Evolutionary conservation across 2,797 vertebrate species (phyloP).

Genomic region (Acipenser transmontanus): DNA sequence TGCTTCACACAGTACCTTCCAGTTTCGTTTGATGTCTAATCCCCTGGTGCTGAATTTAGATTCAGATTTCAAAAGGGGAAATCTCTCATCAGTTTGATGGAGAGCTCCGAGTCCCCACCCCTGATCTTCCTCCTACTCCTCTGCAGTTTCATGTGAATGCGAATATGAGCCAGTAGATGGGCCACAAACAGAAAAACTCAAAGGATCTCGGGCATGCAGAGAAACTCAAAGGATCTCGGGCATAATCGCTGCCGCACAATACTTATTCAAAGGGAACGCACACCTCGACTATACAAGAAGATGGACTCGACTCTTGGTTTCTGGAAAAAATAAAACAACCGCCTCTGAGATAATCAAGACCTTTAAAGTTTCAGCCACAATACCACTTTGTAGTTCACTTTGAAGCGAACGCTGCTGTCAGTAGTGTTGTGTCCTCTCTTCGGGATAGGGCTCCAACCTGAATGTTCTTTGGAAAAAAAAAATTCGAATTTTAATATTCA

Average conservation of each 20-base stretch:
- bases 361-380: too few species aligned
- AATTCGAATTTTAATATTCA: too few species aligned
- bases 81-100: slow-evolving; percentile 18
- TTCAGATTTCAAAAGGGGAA: slow-evolving; percentile 16
- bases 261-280: not conserved
- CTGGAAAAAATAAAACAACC: too few species aligned
- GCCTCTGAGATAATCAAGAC: too few species aligned
- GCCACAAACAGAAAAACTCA: not conserved
- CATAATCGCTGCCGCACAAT: not conserved
- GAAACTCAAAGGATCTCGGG: not conserved
- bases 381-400: too few species aligned
- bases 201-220: not conserved
- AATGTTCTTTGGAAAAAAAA: too few species aligned
- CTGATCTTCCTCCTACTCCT: not conserved
- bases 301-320: too few species aligned
- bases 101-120: not conserved
- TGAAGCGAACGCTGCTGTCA: too few species aligned
- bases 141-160: slow-evolving; percentile 8
- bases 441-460: too few species aligned
- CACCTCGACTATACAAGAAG: too few species aligned
- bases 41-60: slow-evolving; percentile 5
- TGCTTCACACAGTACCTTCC: slow-evolving; percentile 7
- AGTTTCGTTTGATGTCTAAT: slow-evolving; percentile 15
- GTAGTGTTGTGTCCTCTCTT: too few species aligned
- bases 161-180: not conserved